A percentile compares a stretch with the other conserved stretches of the same genome.
Conservation (phyloP, 2,888 invertebrate genomes). For the Hydrotaea diabolus region DNA sequence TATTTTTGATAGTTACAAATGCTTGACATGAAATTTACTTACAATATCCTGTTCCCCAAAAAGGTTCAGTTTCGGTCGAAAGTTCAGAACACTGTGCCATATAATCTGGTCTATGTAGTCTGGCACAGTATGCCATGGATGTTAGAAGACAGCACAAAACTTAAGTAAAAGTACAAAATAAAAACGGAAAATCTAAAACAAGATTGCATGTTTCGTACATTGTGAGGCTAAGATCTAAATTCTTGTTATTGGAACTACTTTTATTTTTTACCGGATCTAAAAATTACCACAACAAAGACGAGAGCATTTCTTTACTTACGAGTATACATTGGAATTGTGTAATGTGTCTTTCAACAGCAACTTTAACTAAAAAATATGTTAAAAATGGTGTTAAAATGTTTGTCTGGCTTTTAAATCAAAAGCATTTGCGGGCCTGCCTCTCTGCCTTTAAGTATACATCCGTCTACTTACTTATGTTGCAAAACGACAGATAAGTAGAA, state of each 20-base stretch:
- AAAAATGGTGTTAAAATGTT: constrained; percentile 65
- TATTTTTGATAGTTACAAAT: too few species aligned
- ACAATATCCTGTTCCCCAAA: too few species aligned
- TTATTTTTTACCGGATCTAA: constrained; percentile 66
- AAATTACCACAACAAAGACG: constrained; percentile 9
- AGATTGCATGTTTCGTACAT: constrained; percentile 60
- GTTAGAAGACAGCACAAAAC: constrained; percentile 31
- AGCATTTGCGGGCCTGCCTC: constrained; percentile 11
- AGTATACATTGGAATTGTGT: constrained; percentile 30
- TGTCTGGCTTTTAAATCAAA: constrained; percentile 55
- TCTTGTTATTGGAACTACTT: constrained; percentile 65
- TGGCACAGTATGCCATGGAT: constrained; percentile 13
- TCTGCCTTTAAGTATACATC: neutral
- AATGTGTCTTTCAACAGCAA: neutral
- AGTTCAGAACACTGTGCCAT: neutral
- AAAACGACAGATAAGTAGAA: neutral
- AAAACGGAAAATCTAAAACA: constrained; percentile 34
- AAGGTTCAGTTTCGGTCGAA: too few species aligned
- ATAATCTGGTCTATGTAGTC: neutral
- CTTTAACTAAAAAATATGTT: constrained; percentile 35
- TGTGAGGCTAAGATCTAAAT: constrained; percentile 54
- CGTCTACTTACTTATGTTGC: neutral
- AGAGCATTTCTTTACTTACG: constrained; percentile 13
- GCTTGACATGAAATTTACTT: too few species aligned
- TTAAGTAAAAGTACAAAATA: constrained; percentile 14